Evolutionary conservation across 2,113 vertebrate genomes (phyloP).

Genomic region (Cottus gobio): DNA sequence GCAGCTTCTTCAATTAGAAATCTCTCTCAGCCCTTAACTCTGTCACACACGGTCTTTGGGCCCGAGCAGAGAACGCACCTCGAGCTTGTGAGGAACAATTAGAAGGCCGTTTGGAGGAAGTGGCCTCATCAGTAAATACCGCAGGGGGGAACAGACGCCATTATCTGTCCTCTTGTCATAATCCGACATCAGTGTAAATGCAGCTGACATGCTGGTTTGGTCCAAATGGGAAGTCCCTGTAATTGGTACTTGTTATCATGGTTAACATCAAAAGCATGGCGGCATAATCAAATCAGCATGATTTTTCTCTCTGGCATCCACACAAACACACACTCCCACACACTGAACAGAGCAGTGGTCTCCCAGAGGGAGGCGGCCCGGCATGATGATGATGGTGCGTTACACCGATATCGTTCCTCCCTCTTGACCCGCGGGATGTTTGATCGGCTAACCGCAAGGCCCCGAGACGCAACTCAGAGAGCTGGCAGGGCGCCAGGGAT

Average conservation of each 20-base stretch:
- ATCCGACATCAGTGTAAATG: conserved; percentile 15
- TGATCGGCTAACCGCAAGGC: conserved; percentile 19
- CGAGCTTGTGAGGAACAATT: conserved; percentile 19
- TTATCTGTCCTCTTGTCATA: conserved; percentile 23
- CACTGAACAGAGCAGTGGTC: conserved; percentile 19
- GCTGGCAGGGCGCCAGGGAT: conserved; percentile 38
- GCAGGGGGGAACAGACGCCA: conserved; percentile 1
- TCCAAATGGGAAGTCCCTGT: conserved; percentile 28
- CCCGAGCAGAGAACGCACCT: background rate
- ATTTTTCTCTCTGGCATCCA: conserved; percentile 8
- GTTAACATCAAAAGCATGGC: conserved; percentile 37
- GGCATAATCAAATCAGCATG: conserved; percentile 24
- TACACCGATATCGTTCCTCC: conserved; percentile 21
- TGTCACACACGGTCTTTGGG: conserved; percentile 36
- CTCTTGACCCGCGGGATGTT: conserved; percentile 46
- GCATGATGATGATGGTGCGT: conserved; percentile 31
- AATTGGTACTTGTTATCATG: conserved; percentile 48
- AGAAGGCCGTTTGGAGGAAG: conserved; percentile 8
- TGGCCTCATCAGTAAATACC: conserved; percentile 18
- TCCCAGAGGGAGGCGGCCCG: conserved; percentile 13
- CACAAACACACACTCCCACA: background rate
- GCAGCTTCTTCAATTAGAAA: conserved; percentile 49
- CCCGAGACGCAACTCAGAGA: background rate
- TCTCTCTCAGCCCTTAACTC: conserved; percentile 4
- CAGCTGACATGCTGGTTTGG: conserved; percentile 16